phyloP scores from a whole-genome alignment of 2,888 invertebrate genomes.

The Boloria euphrosyne region DNA sequence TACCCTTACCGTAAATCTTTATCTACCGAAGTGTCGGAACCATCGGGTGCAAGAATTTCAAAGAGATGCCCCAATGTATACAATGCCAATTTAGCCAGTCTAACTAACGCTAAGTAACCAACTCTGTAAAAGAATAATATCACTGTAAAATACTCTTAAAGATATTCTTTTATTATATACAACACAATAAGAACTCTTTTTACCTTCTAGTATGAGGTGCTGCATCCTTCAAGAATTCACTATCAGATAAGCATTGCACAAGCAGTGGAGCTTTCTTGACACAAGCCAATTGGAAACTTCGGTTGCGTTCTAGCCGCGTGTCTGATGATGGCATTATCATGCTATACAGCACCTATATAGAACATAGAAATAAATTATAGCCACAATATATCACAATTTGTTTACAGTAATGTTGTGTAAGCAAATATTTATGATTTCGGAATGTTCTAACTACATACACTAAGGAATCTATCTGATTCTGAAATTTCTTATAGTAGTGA shows the following conservation, averaged over 20 bases:
- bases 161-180: too few relatives aligned
- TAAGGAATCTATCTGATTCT: too few relatives aligned
- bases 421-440: too few relatives aligned
- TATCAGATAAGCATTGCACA: constrained; percentile 74
- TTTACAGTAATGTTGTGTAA: too few relatives aligned
- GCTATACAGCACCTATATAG: constrained; percentile 88
- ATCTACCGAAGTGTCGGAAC: constrained; percentile 66
- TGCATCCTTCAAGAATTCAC: constrained; percentile 74
- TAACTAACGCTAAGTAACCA: constrained; percentile 93
- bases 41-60: constrained; percentile 82
- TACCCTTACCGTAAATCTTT: constrained; percentile 65
- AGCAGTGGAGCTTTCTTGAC: constrained; percentile 80
- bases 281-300: constrained; percentile 83
- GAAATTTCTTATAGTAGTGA: too few relatives aligned
- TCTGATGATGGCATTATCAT: constrained; percentile 95
- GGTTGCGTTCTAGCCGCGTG: constrained; percentile 86
- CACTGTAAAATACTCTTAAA: background rate
- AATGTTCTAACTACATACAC: too few relatives aligned
- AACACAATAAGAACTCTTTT: background rate
- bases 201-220: constrained; percentile 76
- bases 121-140: constrained; percentile 79
- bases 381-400: background rate
- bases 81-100: constrained; percentile 93
- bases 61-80: constrained; percentile 93
- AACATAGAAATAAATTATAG: constrained; percentile 13